Base-by-base conservation (phyloP, 2,888 invertebrate species). In the Boloria selene region DNA sequence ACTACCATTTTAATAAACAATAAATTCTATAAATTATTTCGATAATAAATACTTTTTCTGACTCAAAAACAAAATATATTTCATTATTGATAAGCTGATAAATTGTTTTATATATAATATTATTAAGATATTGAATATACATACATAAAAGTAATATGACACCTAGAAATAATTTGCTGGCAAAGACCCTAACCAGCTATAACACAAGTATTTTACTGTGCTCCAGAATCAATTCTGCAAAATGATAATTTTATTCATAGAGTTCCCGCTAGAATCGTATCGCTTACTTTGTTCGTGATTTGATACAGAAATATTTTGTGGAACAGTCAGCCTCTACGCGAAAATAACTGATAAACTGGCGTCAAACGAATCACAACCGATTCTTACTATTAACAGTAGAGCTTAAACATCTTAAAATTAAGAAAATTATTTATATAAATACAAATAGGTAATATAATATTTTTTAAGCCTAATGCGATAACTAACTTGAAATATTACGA, bases 211-310 rank as follows among this genome's bases (percentile, higher is more conserved):
- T 86, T 86, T 90, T 87, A 88, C 87, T 85, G 82, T 80, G 77
- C 82, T 83, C 80, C 87, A 83, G 85, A 90, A 90, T 90, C 90
- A 90, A 90, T 90, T 90, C 88, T 83, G 86, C 86, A 84, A 86
- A 90, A 90, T 86, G 90, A 90, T 90, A 90, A 90, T 90, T 90
- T 90, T 90, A 90, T 90, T 90, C 90, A 90, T 90, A 90, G 90
- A 90, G 90, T 89, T 88, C 83, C 85, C 85, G 86, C 86, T 84
- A 84, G 86, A 88, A 87, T 85, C 81, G 90, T 87, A 90, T 88
- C 85, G 90, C 86, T 90, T 90, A 89, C 90, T 90, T 87, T 85
- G 84, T 85, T 84, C 88, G 88, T 88, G 90, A 88, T 90, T 89
- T 81, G 85, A 84, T 88, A 86, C 79, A 79, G 83, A 87, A 74